Conservation (phyloP, 2,113 vertebrate species). For the Grammatotria lemairii region DNA sequence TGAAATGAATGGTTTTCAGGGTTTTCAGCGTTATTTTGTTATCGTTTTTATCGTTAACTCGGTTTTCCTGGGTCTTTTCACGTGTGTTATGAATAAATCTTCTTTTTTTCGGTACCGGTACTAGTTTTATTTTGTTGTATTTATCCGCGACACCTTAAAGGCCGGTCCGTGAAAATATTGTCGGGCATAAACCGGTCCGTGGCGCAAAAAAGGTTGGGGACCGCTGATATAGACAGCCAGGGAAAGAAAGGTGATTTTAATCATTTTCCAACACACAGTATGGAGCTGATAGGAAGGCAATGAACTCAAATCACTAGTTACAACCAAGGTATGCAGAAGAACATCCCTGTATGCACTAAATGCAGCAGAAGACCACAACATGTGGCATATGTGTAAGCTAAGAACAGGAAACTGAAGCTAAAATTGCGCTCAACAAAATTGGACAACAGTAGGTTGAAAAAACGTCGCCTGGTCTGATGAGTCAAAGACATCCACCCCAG, state of each 20-base stretch:
- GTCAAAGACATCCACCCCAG: neutral
- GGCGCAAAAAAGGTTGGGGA: no score
- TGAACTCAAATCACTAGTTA: neutral
- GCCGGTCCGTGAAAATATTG: no score
- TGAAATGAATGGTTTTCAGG: no score
- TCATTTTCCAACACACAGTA: neutral
- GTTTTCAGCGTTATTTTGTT: no score
- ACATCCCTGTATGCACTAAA: neutral
- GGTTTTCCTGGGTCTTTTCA: no score
- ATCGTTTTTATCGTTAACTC: no score
- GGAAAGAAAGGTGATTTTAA: neutral
- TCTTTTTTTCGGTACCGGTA: no score
- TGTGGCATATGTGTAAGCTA: neutral
- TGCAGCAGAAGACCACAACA: neutral
- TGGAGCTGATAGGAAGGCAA: neutral
- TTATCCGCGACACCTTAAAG: no score
- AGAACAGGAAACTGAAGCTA: neutral
- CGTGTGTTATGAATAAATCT: no score
- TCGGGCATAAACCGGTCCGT: no score
- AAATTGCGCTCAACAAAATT: neutral
- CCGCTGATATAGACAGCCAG: neutral
- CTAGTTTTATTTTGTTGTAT: no score
- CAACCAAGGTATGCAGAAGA: neutral
- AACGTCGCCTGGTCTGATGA: neutral
- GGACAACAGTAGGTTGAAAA: neutral